phyloP scores from a whole-genome alignment of 2,888 invertebrate genomes.

The Drosophila prostipennis region DNA sequence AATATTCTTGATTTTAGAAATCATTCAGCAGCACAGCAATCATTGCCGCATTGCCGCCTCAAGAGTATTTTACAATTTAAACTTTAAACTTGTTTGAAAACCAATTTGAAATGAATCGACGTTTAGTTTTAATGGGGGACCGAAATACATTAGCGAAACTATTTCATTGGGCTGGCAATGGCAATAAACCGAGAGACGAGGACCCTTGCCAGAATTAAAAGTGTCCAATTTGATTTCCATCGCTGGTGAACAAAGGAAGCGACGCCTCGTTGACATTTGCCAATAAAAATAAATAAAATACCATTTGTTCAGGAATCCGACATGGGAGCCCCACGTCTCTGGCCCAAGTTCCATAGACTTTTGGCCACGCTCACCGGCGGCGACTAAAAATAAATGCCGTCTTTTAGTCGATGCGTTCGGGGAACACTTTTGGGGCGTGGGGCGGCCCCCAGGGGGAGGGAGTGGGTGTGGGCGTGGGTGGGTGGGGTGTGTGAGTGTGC shows the following conservation, averaged over 20 bases:
- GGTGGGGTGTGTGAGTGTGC: constrained; percentile 49
- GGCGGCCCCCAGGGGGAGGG: constrained; percentile 18
- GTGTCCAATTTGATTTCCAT: constrained; percentile 62
- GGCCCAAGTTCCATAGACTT: constrained; percentile 15
- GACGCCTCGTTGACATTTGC: constrained; percentile 76
- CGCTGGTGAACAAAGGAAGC: constrained; percentile 53
- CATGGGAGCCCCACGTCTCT: constrained; percentile 12
- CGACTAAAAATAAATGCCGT: constrained; percentile 72
- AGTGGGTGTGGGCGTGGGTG: constrained; percentile 15
- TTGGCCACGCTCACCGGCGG: constrained; percentile 45
- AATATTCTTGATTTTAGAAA: too few species aligned
- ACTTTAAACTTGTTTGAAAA: constrained; percentile 17
- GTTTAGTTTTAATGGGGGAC: constrained; percentile 18
- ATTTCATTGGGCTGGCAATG: constrained; percentile 45
- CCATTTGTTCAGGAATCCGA: constrained; percentile 62
- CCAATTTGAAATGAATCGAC: constrained; percentile 22
- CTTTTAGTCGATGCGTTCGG: constrained; percentile 63
- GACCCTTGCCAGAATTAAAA: constrained; percentile 53
- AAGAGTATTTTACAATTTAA: constrained; percentile 4
- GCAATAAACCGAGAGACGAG: constrained; percentile 46
- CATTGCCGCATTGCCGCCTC: not conserved
- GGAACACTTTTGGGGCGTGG: constrained; percentile 61
- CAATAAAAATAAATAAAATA: constrained; percentile 80
- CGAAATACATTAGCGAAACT: constrained; percentile 55
- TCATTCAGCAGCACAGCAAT: not conserved